These are phyloP conservation scores for Sarcophaga subvicina DNA, from an alignment of 2,888 invertebrate genomes.

Conservation along the genomic window DNA sequence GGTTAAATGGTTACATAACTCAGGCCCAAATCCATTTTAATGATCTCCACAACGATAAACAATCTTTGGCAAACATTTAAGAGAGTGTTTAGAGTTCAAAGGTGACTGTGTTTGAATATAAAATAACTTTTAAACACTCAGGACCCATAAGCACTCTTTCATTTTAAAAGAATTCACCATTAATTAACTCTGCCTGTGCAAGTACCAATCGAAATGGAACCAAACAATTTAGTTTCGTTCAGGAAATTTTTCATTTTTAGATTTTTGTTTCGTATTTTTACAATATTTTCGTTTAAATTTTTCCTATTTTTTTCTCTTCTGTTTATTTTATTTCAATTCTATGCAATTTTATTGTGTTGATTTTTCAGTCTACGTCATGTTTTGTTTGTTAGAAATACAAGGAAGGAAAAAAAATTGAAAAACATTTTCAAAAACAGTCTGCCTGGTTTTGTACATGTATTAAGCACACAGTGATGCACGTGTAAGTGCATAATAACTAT, in stretches of 20 bases:
- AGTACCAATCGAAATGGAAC: conserved; percentile 4
- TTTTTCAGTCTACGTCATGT: conserved; percentile 43
- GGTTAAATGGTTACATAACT: too few species aligned
- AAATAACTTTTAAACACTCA: too few species aligned
- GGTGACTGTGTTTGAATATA: too few species aligned
- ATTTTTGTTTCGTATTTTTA: neutral
- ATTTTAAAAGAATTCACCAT: neutral
- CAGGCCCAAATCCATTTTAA: too few species aligned
- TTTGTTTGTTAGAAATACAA: neutral
- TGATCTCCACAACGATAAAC: too few species aligned
- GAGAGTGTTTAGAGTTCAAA: too few species aligned
- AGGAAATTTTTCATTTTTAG: conserved; percentile 12
- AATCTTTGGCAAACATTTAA: too few species aligned
- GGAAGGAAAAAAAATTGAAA: neutral
- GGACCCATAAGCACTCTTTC: too few species aligned
- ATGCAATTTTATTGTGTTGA: conserved; percentile 54
- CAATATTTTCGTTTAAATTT: neutral
- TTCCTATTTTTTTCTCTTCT: neutral
- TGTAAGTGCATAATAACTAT: conserved; percentile 38
- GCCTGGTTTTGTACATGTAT: too few species aligned
- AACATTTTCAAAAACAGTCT: conserved; percentile 19
- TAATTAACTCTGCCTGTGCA: neutral
- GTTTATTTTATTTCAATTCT: conserved; percentile 31
- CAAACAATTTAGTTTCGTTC: neutral
- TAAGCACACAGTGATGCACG: neutral